A percentile compares a stretch with the other conserved stretches of the same genome.
Evolutionary conservation across 1,140 invertebrate species (phyloP).

Genomic region (Palaemon carinicauda): DNA sequence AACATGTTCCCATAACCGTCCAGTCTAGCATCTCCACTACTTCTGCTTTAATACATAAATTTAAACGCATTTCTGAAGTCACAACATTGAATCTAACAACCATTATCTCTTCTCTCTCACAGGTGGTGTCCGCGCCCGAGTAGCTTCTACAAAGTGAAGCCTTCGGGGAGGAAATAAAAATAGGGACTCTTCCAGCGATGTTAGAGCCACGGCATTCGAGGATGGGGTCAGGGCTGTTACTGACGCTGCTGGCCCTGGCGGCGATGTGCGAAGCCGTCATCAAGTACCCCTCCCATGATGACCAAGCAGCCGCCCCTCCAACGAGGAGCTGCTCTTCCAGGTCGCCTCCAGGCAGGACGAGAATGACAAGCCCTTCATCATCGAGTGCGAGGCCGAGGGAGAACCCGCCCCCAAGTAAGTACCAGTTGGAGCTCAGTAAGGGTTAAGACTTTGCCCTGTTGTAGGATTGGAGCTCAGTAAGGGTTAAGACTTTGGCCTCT

Average conservation of each 20-base stretch:
- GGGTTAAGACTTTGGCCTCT: too few relatives aligned
- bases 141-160: background rate
- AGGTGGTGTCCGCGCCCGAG: background rate
- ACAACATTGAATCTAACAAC: too few relatives aligned
- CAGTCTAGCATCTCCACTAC: too few relatives aligned
- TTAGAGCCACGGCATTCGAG: conserved; percentile 27
- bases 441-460: too few relatives aligned
- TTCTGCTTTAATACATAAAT: too few relatives aligned
- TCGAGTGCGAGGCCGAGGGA: conserved; percentile 93
- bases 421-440: background rate
- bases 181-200: background rate
- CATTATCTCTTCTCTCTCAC: background rate
- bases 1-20: too few relatives aligned
- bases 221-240: background rate
- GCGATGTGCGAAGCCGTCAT: conserved; percentile 35
- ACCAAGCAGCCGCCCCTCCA: conserved; percentile 88
- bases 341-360: conserved; percentile 80
- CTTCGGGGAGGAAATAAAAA: background rate
- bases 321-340: conserved; percentile 86
- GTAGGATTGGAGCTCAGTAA: too few relatives aligned
- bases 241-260: conserved; percentile 16
- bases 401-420: conserved; percentile 87
- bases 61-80: too few relatives aligned
- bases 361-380: conserved; percentile 92
- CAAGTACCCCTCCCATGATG: conserved; percentile 77